Evolutionary conservation across 2,888 invertebrate species (phyloP).

Genomic region (Catocala sponsa): DNA sequence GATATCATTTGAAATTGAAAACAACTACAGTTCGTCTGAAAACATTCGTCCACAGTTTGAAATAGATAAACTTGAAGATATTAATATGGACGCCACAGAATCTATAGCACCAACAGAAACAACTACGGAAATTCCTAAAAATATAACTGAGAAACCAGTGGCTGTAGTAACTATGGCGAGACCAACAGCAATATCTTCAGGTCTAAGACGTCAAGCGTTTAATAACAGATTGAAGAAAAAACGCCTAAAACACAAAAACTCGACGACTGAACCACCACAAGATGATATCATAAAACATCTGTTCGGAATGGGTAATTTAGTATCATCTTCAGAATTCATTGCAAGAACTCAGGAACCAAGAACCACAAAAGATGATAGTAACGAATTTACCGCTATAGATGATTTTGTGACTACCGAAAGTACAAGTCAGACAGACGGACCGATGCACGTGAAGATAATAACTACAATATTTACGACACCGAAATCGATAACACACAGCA

Average conservation of each 20-base stretch:
- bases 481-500: constrained; percentile 43
- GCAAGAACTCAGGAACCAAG: constrained; percentile 67
- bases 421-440: constrained; percentile 50
- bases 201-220: constrained; percentile 70
- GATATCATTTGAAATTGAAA: constrained; percentile 13
- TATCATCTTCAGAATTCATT: constrained; percentile 80
- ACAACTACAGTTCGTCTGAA: constrained; percentile 25
- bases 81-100: constrained; percentile 41
- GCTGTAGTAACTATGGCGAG: constrained; percentile 51
- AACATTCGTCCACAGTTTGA: constrained; percentile 33
- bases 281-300: constrained; percentile 70
- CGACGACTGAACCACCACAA: constrained; percentile 74
- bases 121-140: constrained; percentile 34
- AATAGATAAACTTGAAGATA: constrained; percentile 41
- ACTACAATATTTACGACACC: constrained; percentile 50
- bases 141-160: constrained; percentile 55
- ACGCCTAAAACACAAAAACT: constrained; percentile 71
- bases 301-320: constrained; percentile 72
- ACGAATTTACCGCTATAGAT: constrained; percentile 65
- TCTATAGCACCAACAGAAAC: constrained; percentile 50
- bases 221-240: constrained; percentile 76
- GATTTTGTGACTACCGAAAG: constrained; percentile 71
- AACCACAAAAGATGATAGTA: constrained; percentile 45
- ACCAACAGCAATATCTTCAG: constrained; percentile 61
- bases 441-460: constrained; percentile 45